These are phyloP conservation scores for Scaptomyza flava DNA, from an alignment of 2,888 invertebrate genomes.

Conservation along the genomic window DNA sequence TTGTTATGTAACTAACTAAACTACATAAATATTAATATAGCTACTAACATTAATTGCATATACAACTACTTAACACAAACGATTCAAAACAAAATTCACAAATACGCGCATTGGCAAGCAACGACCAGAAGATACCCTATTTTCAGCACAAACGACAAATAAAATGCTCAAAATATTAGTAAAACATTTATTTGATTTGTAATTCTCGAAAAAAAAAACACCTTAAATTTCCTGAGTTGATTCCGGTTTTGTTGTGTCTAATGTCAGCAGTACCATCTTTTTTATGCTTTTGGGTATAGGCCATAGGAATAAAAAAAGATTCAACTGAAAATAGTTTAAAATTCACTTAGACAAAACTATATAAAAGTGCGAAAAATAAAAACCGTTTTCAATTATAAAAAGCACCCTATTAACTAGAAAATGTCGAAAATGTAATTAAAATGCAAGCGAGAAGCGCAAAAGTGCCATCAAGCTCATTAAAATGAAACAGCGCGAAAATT, in stretches of 20 bases:
- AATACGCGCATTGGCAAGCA: conserved; percentile 19
- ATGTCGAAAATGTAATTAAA: conserved; percentile 73
- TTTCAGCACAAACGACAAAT: background rate
- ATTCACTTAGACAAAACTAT: conserved; percentile 63
- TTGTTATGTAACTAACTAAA: conserved; percentile 77
- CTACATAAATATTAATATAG: conserved; percentile 69
- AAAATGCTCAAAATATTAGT: background rate
- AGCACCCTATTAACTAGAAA: conserved; percentile 54
- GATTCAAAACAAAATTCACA: conserved; percentile 19
- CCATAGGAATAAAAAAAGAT: conserved; percentile 23
- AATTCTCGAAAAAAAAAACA: no score
- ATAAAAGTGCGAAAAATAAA: conserved; percentile 16
- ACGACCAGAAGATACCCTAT: conserved; percentile 44
- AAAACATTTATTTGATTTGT: no score
- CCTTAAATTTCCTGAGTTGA: background rate
- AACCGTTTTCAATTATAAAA: conserved; percentile 58
- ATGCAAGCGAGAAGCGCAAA: conserved; percentile 51
- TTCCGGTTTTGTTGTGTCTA: background rate
- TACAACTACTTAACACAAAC: conserved; percentile 24
- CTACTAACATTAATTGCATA: conserved; percentile 57
- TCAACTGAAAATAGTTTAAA: conserved; percentile 63
- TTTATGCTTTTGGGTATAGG: conserved; percentile 18
- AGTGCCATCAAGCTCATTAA: conserved; percentile 59
- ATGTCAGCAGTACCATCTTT: background rate
- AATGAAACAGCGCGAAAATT: conserved; percentile 60